Evolutionary conservation across 2,888 invertebrate genomes (phyloP).

Genomic region (Tinea trinotella): DNA sequence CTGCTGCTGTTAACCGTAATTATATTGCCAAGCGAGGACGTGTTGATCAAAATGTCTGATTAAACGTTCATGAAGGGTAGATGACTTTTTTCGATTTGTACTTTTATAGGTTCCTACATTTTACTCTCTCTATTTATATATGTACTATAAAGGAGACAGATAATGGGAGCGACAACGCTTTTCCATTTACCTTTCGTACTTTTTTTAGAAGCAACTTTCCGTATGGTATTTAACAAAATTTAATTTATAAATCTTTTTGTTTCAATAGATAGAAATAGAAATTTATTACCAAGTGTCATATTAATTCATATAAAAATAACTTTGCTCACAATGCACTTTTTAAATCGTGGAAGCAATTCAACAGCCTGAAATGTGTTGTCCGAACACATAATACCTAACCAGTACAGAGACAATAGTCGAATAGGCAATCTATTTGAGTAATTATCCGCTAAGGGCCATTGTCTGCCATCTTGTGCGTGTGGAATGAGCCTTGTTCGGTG

Average conservation of each 20-base stretch:
- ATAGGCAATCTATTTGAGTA: slow-evolving; percentile 72
- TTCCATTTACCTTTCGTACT: too few species aligned
- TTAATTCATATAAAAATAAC: too few species aligned
- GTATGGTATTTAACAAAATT: too few species aligned
- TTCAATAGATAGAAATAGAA: too few species aligned
- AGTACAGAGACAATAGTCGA: slow-evolving; percentile 63
- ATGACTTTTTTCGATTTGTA: slow-evolving; percentile 9
- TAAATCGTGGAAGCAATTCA: slow-evolving; percentile 2
- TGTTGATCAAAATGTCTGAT: slow-evolving; percentile 64
- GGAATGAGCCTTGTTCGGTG: slow-evolving; percentile 52
- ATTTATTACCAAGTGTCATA: too few species aligned
- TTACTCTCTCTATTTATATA: too few species aligned
- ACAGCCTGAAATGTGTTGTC: not conserved
- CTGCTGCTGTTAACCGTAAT: slow-evolving; percentile 71
- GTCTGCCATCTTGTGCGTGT: slow-evolving; percentile 66
- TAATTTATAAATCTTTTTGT: too few species aligned
- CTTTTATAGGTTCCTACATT: not conserved
- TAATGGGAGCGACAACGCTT: too few species aligned
- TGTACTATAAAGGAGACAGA: too few species aligned
- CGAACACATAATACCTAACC: slow-evolving; percentile 13
- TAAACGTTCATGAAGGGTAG: slow-evolving; percentile 16
- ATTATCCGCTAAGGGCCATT: slow-evolving; percentile 71
- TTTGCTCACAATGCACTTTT: slow-evolving; percentile 2
- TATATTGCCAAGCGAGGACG: slow-evolving; percentile 69
- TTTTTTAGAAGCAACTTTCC: too few species aligned